phyloP scores from a whole-genome alignment of 2,797 vertebrate species.

The Loris lydekkerianus region DNA sequence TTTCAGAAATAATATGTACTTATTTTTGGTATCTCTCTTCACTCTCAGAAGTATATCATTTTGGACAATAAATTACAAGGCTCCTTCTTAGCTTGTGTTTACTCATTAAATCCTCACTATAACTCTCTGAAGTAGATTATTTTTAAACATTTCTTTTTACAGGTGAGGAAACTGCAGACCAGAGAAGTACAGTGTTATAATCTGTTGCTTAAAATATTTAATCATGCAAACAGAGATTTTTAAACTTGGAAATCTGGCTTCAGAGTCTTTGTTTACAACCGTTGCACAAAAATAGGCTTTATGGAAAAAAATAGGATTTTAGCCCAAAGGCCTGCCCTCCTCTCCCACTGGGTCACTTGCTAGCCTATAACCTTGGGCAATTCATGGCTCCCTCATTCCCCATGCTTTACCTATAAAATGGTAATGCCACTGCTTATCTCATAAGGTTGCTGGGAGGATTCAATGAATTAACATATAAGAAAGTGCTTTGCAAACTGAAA shows the following conservation, averaged over 20 bases:
- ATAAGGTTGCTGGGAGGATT: not conserved
- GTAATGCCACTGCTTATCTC: not conserved
- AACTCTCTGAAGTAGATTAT: not conserved
- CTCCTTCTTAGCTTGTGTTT: constrained; percentile 18
- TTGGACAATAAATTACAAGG: not conserved
- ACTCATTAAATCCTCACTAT: not conserved
- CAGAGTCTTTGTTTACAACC: not conserved
- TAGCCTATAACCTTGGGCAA: not conserved
- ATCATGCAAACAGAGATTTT: not conserved
- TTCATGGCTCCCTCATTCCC: not conserved
- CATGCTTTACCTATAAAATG: constrained; percentile 19
- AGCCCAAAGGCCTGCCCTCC: not conserved
- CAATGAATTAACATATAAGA: not conserved
- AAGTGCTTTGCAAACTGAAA: constrained; percentile 15
- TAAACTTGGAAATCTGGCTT: not conserved
- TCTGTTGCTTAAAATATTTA: constrained; percentile 1
- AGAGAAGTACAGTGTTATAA: not conserved
- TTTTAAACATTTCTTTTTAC: constrained; percentile 5
- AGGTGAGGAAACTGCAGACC: not conserved
- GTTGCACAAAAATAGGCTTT: not conserved
- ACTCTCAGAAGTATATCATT: not conserved
- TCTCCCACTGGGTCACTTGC: not conserved
- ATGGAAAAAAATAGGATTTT: not conserved
- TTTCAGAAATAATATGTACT: not conserved
- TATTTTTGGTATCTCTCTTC: constrained; percentile 5